Base-by-base conservation (phyloP, 2,113 vertebrate species). In the Alexandromys fortis region DNA sequence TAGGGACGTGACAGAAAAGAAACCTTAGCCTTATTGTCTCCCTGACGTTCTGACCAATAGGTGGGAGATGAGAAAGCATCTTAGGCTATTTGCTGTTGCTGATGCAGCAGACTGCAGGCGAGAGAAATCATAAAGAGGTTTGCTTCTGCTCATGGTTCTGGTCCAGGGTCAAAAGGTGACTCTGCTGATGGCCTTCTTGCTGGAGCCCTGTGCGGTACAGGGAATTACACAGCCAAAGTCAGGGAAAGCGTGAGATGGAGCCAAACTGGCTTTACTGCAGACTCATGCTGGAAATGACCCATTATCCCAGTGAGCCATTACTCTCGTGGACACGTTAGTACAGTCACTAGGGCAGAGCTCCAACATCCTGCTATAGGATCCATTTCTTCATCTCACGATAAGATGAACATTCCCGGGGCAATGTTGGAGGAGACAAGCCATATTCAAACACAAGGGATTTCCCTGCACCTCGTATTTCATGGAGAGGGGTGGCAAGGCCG, bases 1-100 rank as follows among this genome's bases (percentile, higher is more conserved):
- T 94, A 95, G 95, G 90, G 85, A 88, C 95, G 96, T 61, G 61
- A 85, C 83, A 88, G 58, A 90, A 97, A 65, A 95, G 89, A 97
- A 98, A 96, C n/a, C 93, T 91, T 45, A 30, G 24, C 67, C 42
- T 3, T 0, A n/a, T 89, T 82, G 55, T 91, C 88, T 83, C 52
- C 93, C 83, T 92, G 92, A 95, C 45, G 94, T 77, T 86, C 92
- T 86, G 96, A 78, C 14, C 28, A 73, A 78, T 42, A 67, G 35
- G 47, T 88, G 92, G 79, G 76, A 88, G 42, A 9, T 78, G 94
- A 97, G 85, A 72, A 95, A 14, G 30, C n/a, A 28, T 61, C 42
- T n/a, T 76, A 16, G n/a, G 21, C 47, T 8, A 12, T 45, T 77
- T 75, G 65, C 28, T 77, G 79, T 35, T 68, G 47, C 45, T n/a